A percentile compares a stretch with the other conserved stretches of the same genome.
phyloP scores from a whole-genome alignment of 23 tunicate species.

The Halocynthia roretzi region DNA sequence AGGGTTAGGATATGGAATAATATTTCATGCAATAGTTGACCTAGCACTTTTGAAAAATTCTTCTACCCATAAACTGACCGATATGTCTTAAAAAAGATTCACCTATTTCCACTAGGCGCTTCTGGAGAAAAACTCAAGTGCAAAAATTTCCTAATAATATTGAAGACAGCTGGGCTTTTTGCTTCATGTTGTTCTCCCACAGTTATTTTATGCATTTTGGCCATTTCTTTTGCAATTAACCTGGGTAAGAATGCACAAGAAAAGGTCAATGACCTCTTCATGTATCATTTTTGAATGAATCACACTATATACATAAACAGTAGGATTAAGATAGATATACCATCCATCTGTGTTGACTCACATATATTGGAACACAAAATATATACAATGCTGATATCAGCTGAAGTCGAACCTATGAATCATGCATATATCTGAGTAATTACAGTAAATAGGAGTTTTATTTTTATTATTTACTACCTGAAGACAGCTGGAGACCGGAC shows the following conservation, averaged over 20 bases:
- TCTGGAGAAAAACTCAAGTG: slow-evolving; percentile 8
- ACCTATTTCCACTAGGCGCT: slow-evolving; percentile 10
- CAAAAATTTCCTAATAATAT: not conserved
- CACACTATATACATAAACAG: too few relatives aligned
- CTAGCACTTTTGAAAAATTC: too few relatives aligned
- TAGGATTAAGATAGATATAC: too few relatives aligned
- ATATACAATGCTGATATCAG: too few relatives aligned
- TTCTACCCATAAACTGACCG: too few relatives aligned
- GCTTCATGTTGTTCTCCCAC: not conserved
- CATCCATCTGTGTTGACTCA: too few relatives aligned
- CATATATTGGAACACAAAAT: too few relatives aligned
- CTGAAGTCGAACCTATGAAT: not conserved
- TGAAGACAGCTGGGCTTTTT: not conserved
- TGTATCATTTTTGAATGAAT: too few relatives aligned
- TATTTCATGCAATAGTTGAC: too few relatives aligned
- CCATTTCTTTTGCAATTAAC: slow-evolving; percentile 49
- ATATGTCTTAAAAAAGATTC: not conserved
- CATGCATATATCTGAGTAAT: slow-evolving; percentile 3
- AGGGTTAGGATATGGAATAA: too few relatives aligned
- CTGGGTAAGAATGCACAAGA: slow-evolving; percentile 5
- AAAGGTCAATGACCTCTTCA: not conserved
- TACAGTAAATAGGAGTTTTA: not conserved
- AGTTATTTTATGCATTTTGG: slow-evolving; percentile 53
- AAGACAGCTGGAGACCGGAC: slow-evolving; percentile 30
- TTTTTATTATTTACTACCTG: slow-evolving; percentile 25